Base-by-base conservation (phyloP, 2,888 invertebrate genomes). In the Eledone cirrhosa region DNA sequence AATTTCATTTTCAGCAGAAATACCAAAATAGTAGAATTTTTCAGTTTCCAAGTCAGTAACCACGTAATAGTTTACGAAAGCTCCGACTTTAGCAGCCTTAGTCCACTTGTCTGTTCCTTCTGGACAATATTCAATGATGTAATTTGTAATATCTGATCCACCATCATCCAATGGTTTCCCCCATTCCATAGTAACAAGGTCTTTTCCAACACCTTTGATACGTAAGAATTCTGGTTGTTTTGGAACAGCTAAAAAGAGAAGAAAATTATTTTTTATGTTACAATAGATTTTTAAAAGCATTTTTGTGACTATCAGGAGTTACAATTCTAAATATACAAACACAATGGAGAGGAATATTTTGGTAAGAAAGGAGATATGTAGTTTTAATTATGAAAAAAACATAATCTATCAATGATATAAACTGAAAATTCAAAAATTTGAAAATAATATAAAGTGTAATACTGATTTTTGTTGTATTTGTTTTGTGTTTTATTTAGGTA, bases 1-100 rank as follows among this genome's bases (percentile, higher is more conserved):
- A 69, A 87, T 84, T 24, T 88, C 87, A 82, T 91, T 91, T 80
- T 89, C 89, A n/a, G 91, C 91, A 14, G 85, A 83, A 11, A 91
- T 90, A 78, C 88, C 87, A 83, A 91, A 88, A 78, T 87, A 82
- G 83, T 89, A 90, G 31, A 89, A 84, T 78, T 85, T 85, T 65
- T 89, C 89, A 77, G 85, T 87, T 31, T 87, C 82, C 72, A 88
- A 83, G 65, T 86, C 84, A 63, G 83, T 81, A 19, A 86, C 83
- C 8, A 81, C 80, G 27, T 81, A 82, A 74, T 82, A 80, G 3
- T 83, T 86, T 67, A 84, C 84, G 80, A 82, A 87, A n/a, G 81
- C 78, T 48, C 87, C 87, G 14, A 86, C 84, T 16, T 84, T 82
- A 14, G 83, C 81, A 33, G 86, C 80, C 78, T 85, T 84, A 41